A percentile compares a stretch with the other conserved stretches of the same genome.
phyloP scores from a whole-genome alignment of 2,888 invertebrate species.

The Polyploca ridens region DNA sequence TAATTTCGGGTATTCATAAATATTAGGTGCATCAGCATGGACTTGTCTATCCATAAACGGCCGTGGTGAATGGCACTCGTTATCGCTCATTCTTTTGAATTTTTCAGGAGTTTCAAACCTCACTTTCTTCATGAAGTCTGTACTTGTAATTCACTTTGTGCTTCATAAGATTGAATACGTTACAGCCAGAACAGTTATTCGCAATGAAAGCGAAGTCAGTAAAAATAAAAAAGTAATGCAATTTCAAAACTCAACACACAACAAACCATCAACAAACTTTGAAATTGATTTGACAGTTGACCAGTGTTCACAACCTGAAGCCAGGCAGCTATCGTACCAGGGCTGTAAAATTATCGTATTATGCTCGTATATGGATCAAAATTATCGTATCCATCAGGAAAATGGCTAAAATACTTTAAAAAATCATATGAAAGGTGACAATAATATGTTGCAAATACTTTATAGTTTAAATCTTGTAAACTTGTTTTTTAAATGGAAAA shows the following conservation, averaged over 20 bases:
- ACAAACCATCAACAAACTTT: constrained; percentile 5
- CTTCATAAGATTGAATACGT: background rate
- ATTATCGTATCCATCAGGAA: no score
- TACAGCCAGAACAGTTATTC: background rate
- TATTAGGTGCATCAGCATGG: constrained; percentile 39
- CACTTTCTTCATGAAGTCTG: constrained; percentile 72
- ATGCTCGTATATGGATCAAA: no score
- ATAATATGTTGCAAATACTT: no score
- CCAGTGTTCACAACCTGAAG: no score
- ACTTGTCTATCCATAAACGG: constrained; percentile 61
- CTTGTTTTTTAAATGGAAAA: no score
- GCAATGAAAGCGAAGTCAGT: background rate
- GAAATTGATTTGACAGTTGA: background rate
- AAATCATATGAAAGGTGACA: no score
- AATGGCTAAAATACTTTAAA: no score
- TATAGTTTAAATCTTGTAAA: no score
- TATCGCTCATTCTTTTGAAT: constrained; percentile 55
- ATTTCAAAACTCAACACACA: background rate
- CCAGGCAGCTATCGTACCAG: no score
- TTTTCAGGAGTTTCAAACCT: constrained; percentile 65
- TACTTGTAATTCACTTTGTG: background rate
- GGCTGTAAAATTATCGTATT: no score
- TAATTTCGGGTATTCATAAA: constrained; percentile 42
- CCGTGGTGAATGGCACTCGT: constrained; percentile 75
- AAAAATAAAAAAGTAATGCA: background rate